Base-by-base conservation (phyloP, 2,888 invertebrate genomes). In the Caenorhabditis sinica region DNA sequence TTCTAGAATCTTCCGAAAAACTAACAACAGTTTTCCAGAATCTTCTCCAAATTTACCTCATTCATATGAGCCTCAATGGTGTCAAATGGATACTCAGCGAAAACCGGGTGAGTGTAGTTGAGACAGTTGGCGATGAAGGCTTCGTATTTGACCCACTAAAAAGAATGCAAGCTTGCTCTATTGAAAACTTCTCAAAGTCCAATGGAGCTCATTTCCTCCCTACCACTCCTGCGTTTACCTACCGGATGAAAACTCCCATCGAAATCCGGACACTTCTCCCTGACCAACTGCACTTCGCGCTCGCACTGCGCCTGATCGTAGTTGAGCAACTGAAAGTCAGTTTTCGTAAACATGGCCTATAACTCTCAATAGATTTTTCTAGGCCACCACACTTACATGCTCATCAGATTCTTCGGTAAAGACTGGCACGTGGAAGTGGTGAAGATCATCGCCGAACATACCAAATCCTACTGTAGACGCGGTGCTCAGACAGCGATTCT, bases 101-200 rank as follows among this genome's bases (percentile, higher is more conserved):
- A 69, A 0, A 79, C 58, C 0, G 68, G 63, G 53, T 80, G 72
- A 3, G 72, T 68, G 53, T 56, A 76, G 28, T 81, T 81, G 11
- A 81, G 61, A 23, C 84, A 84, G 17, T 76, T 58, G 9, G 75
- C 75, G 15, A 84, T 61, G 51, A 84, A 84, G 25, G 25, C 80
- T 45, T 84, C 84, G 60, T 72, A 84, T 17, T 45, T 45, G 8
- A 81, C 76, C 84, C 84, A 84, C 84, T 81, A n/a, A n/a, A n/a
- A n/a, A n/a, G n/a, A n/a, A n/a, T n/a, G 65, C 20, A 75, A 82
- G 60, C 20, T 15, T 20, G 23, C 56, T 28, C 25, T 28, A 23
- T 6, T 23, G 20, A 15, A 15, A 15, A 17, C 20, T 3, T 11
- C 25, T 9, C 0, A 53, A 11, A 36, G n/a, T 5, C 30, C 33